A percentile compares a stretch with the other conserved stretches of the same genome.
phyloP scores from a whole-genome alignment of 2,888 invertebrate species.

The Didymodactylos carnosus region DNA sequence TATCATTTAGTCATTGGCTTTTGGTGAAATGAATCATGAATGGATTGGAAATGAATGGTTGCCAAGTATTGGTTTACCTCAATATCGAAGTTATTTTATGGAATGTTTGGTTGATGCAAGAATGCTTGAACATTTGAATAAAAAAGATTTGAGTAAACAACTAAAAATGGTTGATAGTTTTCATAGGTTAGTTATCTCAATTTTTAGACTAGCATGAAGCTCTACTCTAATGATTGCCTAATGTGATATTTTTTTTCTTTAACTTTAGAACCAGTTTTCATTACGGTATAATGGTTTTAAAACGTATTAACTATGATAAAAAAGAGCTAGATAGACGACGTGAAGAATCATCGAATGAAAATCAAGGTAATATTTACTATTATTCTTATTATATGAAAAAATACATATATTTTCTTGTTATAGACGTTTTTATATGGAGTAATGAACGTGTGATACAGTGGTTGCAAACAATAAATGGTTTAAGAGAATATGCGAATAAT shows the following conservation, averaged over 20 bases:
- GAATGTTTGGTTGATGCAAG: slow-evolving; percentile 96
- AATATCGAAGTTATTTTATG: slow-evolving; percentile 96
- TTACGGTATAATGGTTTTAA: slow-evolving; percentile 88
- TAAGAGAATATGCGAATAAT: slow-evolving; percentile 89
- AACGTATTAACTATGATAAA: slow-evolving; percentile 77
- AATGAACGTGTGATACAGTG: slow-evolving; percentile 90
- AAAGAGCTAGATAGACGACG: slow-evolving; percentile 74
- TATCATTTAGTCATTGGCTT: slow-evolving; percentile 48
- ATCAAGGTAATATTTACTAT: too few relatives aligned
- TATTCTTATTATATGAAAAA: too few relatives aligned
- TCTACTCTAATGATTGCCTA: too few relatives aligned
- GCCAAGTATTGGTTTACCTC: slow-evolving; percentile 76
- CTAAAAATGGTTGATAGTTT: slow-evolving; percentile 98
- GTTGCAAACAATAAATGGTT: slow-evolving; percentile 61
- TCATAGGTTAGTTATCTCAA: slow-evolving; percentile 74
- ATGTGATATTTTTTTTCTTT: slow-evolving; percentile 18
- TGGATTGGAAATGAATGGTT: slow-evolving; percentile 99
- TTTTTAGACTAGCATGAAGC: too few relatives aligned
- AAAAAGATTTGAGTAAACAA: slow-evolving; percentile 84
- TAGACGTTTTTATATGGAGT: slow-evolving; percentile 94
- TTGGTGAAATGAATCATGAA: slow-evolving; percentile 99
- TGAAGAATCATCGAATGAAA: slow-evolving; percentile 59
- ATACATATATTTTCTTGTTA: too few relatives aligned
- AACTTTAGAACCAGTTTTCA: slow-evolving; percentile 69
- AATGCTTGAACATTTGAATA: slow-evolving; percentile 94